Percentiles rank a stretch among this genome's conserved stretches.
These are phyloP conservation scores for Sarcophilus harrisii DNA, from an alignment of 2,797 vertebrate species.

Conservation along the genomic window DNA sequence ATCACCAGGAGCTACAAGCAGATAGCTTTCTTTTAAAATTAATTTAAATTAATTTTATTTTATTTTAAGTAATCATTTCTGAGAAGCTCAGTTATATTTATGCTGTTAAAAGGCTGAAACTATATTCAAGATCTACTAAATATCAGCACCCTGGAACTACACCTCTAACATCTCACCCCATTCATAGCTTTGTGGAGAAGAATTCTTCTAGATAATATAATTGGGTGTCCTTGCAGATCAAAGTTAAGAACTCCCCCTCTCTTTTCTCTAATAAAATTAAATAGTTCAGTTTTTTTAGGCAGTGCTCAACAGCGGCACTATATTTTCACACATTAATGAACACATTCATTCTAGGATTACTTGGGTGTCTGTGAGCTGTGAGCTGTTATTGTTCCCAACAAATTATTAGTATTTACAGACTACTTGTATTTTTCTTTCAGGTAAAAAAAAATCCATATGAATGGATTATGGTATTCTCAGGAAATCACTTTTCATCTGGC, in stretches of 20 bases:
- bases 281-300: background rate
- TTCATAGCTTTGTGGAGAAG: background rate
- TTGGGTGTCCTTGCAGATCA: background rate
- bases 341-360: background rate
- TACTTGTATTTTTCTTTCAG: background rate
- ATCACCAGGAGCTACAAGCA: background rate
- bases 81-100: background rate
- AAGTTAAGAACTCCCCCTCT: background rate
- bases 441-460: background rate
- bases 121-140: background rate
- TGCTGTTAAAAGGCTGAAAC: background rate
- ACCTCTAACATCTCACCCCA: background rate
- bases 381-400: background rate
- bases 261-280: background rate
- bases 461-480: background rate
- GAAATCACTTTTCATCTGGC: constrained; percentile 19
- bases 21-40: background rate
- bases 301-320: background rate
- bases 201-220: background rate
- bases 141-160: background rate
- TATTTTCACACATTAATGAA: background rate
- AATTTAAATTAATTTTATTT: too few species aligned
- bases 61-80: background rate
- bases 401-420: constrained; percentile 1
- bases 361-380: background rate